These are phyloP conservation scores for Mellilla xanthometata DNA, from an alignment of 2,888 invertebrate species.

Conservation along the genomic window DNA sequence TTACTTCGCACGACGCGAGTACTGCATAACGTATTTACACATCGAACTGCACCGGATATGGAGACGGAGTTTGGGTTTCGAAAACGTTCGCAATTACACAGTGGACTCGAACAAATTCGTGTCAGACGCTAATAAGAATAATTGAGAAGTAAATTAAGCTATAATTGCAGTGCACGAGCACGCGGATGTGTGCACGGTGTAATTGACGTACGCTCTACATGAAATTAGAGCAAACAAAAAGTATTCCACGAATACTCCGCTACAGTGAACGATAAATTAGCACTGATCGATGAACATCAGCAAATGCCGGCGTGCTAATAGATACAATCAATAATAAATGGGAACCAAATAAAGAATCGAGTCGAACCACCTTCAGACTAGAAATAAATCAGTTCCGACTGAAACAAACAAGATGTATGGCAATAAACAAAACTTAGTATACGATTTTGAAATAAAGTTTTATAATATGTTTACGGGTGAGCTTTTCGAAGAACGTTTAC, in stretches of 20 bases:
- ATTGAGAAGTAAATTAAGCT: constrained; percentile 26
- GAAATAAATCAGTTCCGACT: constrained; percentile 4
- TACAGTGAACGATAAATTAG: constrained; percentile 33
- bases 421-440: constrained; percentile 6
- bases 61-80: constrained; percentile 16
- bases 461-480: constrained; percentile 6
- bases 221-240: constrained; percentile 44
- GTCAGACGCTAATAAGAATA: constrained; percentile 23
- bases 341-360: constrained; percentile 18
- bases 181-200: constrained; percentile 37
- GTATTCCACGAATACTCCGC: constrained; percentile 29
- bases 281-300: constrained; percentile 30
- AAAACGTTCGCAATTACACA: constrained; percentile 17
- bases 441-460: background rate
- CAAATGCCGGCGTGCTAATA: constrained; percentile 26
- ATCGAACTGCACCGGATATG: constrained; percentile 15
- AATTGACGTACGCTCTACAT: constrained; percentile 31
- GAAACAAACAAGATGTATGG: constrained; percentile 6
- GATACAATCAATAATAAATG: constrained; percentile 14
- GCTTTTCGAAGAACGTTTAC: constrained; percentile 33
- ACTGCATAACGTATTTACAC: constrained; percentile 4
- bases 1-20: constrained; percentile 13
- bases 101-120: constrained; percentile 22
- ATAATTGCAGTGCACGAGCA: constrained; percentile 33
- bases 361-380: background rate